Evolutionary conservation across 2,113 vertebrate genomes (phyloP).

Genomic region (Struthio camelus): DNA sequence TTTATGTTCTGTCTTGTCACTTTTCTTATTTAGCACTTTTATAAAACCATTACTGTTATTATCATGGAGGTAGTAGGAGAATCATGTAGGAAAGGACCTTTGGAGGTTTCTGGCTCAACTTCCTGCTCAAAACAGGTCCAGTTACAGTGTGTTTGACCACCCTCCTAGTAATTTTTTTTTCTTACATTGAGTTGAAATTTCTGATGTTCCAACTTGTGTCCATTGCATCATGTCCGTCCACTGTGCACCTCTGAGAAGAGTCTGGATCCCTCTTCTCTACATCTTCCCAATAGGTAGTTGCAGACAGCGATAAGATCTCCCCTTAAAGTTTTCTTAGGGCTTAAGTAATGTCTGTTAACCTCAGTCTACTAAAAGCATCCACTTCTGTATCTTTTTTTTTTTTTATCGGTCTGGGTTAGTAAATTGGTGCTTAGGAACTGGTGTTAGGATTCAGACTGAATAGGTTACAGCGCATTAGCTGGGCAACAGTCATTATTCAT

Average conservation of each 20-base stretch:
- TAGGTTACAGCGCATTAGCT: too few species aligned
- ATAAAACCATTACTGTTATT: background rate
- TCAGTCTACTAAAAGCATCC: background rate
- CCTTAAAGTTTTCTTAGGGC: background rate
- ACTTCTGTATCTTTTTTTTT: background rate
- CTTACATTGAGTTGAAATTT: background rate
- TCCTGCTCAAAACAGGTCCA: background rate
- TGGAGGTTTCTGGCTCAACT: background rate
- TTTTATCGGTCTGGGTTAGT: background rate
- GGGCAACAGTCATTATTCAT: too few species aligned
- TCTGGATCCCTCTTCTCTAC: background rate
- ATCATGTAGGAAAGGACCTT: background rate
- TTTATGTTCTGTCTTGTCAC: background rate
- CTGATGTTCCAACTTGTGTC: rapidly evolving
- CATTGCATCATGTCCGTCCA: background rate
- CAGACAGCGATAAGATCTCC: background rate
- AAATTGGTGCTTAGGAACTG: background rate
- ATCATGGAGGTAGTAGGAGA: background rate
- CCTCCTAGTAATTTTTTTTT: background rate
- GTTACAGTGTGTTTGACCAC: background rate
- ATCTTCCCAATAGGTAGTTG: background rate
- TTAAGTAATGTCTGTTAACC: background rate
- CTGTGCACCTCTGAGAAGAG: background rate
- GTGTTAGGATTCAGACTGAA: background rate
- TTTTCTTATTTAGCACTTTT: background rate